These are phyloP conservation scores for Sycobia sp. DNA, from an alignment of 1,140 invertebrate species.

Conservation along the genomic window DNA sequence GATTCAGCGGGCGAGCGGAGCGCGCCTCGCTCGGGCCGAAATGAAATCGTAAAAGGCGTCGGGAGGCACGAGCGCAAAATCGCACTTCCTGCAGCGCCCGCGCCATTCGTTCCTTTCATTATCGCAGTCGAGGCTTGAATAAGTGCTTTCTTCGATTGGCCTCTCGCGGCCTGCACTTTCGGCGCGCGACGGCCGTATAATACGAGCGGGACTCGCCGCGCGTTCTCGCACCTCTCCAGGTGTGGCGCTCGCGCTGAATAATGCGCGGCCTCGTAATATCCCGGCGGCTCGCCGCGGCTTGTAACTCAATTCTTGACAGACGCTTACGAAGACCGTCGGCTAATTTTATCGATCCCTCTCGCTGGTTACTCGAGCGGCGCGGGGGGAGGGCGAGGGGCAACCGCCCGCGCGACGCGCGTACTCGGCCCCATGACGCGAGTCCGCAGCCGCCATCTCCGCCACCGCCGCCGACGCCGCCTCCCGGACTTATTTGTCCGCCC, in stretches of 20 bases:
- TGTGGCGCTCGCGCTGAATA: too few relatives aligned
- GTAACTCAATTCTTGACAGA: slow-evolving; percentile 8
- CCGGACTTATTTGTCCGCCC: too few relatives aligned
- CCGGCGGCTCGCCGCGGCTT: neutral
- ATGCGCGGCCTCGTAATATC: too few relatives aligned
- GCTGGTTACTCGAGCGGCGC: neutral
- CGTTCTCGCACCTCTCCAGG: too few relatives aligned
- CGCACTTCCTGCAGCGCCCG: slow-evolving; percentile 34
- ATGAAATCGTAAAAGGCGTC: slow-evolving; percentile 32
- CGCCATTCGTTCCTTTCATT: slow-evolving; percentile 35
- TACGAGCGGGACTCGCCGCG: too few relatives aligned
- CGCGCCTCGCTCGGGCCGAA: slow-evolving; percentile 3
- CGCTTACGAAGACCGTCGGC: too few relatives aligned
- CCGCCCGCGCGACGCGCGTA: neutral
- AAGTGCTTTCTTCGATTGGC: slow-evolving; percentile 34
- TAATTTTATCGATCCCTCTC: slow-evolving; percentile 5
- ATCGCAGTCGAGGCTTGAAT: slow-evolving; percentile 31
- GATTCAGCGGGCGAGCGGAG: slow-evolving; percentile 20
- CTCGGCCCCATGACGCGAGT: neutral
- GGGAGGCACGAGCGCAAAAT: slow-evolving; percentile 31
- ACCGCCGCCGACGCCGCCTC: neutral
- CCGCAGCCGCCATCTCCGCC: neutral
- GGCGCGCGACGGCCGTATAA: too few relatives aligned
- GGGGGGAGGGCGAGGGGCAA: too few relatives aligned
- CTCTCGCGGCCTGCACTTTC: slow-evolving; percentile 12